These are phyloP conservation scores for Glyphotaelius pellucidus DNA, from an alignment of 2,888 invertebrate genomes.

Conservation along the genomic window DNA sequence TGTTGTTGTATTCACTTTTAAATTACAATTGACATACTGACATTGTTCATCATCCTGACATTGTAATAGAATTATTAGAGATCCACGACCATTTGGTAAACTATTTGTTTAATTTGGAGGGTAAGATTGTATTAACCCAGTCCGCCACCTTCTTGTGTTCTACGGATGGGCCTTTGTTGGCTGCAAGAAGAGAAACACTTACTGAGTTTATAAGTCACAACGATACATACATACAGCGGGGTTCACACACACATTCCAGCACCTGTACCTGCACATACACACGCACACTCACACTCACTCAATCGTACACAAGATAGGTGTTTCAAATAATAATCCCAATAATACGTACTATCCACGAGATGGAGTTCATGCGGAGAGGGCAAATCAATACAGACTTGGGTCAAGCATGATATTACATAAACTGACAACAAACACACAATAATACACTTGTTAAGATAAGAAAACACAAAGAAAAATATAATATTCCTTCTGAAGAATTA, in stretches of 20 bases:
- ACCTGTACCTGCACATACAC: too few relatives aligned
- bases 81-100: conserved; percentile 44
- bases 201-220: conserved; percentile 17
- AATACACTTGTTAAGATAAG: too few relatives aligned
- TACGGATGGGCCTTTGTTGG: conserved; percentile 42
- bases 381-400: background rate
- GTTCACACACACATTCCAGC: too few relatives aligned
- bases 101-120: conserved; percentile 28
- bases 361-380: background rate
- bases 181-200: conserved; percentile 48
- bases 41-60: conserved; percentile 36
- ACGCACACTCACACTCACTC: background rate
- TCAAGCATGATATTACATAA: background rate
- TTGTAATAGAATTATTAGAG: conserved; percentile 31
- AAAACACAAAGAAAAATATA: too few relatives aligned
- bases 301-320: background rate
- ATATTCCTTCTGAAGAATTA: too few relatives aligned
- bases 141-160: conserved; percentile 45
- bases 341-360: background rate
- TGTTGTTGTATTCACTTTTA: conserved; percentile 46
- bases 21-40: conserved; percentile 42
- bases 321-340: background rate
- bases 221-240: background rate
- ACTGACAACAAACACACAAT: background rate
- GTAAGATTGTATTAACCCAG: conserved; percentile 27